Conservation (phyloP, 2,113 vertebrate species). For the Lipophrys pholis region DNA sequence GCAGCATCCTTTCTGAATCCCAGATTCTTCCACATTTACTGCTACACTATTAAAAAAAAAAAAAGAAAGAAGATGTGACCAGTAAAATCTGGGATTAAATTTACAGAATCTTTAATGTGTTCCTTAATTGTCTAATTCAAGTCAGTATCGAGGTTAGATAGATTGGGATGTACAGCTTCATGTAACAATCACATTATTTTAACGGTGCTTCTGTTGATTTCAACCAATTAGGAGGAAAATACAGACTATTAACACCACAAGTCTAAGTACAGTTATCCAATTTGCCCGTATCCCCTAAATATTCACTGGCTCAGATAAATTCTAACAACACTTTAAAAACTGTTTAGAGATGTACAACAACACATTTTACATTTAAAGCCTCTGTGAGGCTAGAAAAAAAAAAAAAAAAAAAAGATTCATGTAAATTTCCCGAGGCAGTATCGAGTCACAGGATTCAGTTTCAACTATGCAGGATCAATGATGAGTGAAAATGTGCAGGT, state of each 20-base stretch:
- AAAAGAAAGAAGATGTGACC: too few species aligned
- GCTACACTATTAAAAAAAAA: slow-evolving; percentile 1
- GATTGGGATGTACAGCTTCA: too few species aligned
- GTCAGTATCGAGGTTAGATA: too few species aligned
- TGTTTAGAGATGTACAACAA: too few species aligned
- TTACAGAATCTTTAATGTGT: too few species aligned
- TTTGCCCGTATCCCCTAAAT: not conserved
- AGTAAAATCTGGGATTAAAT: too few species aligned
- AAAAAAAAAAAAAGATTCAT: too few species aligned
- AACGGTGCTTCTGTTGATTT: not conserved
- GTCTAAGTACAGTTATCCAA: slow-evolving; percentile 1
- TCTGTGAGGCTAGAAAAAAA: too few species aligned
- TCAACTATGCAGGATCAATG: not conserved
- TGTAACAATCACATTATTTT: too few species aligned
- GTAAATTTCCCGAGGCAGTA: too few species aligned
- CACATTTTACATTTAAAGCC: too few species aligned
- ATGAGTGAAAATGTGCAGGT: not conserved
- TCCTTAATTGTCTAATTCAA: too few species aligned
- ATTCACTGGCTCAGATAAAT: slow-evolving; percentile 3
- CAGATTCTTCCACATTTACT: not conserved
- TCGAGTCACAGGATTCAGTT: not conserved
- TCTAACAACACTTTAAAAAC: not conserved
- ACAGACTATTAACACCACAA: slow-evolving; percentile 7
- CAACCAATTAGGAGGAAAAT: not conserved
- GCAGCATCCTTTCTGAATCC: slow-evolving; percentile 21